A percentile compares a stretch with the other conserved stretches of the same genome.
Evolutionary conservation across 1,140 invertebrate species (phyloP).

Genomic region (Rhizoglyphus robini): DNA sequence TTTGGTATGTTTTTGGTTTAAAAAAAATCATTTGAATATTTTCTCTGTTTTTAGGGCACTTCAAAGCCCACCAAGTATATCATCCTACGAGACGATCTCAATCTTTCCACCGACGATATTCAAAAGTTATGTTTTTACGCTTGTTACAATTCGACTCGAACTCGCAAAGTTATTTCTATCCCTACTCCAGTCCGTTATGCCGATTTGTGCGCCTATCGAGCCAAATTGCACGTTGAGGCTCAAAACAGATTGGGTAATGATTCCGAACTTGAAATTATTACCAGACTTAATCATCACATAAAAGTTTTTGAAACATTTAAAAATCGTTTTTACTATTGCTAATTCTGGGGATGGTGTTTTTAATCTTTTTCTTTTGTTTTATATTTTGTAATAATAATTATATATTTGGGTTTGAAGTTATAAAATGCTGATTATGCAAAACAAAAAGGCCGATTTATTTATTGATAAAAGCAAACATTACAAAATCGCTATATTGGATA

Average conservation of each 20-base stretch:
- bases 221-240: slow-evolving; percentile 16
- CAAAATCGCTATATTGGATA: too few species aligned
- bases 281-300: too few species aligned
- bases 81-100: slow-evolving; percentile 26
- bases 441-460: too few species aligned
- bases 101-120: slow-evolving; percentile 24
- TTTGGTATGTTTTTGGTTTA: background rate
- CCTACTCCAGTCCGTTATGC: slow-evolving; percentile 30
- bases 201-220: slow-evolving; percentile 29
- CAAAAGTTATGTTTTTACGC: slow-evolving; percentile 27
- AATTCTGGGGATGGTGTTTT: too few species aligned
- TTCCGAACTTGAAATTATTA: too few species aligned
- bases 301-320: too few species aligned
- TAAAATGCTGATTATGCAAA: too few species aligned
- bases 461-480: too few species aligned
- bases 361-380: too few species aligned
- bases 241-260: background rate
- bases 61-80: slow-evolving; percentile 25
- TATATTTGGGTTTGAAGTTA: too few species aligned
- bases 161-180: slow-evolving; percentile 26
- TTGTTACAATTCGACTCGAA: slow-evolving; percentile 25
- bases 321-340: too few species aligned
- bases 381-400: too few species aligned
- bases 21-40: background rate
- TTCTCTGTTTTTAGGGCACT: slow-evolving; percentile 21